Evolutionary conservation across 1,140 invertebrate species (phyloP), one percentile per base, ranked within the genome.

Genomic region (Heliothis virescens): DNA sequence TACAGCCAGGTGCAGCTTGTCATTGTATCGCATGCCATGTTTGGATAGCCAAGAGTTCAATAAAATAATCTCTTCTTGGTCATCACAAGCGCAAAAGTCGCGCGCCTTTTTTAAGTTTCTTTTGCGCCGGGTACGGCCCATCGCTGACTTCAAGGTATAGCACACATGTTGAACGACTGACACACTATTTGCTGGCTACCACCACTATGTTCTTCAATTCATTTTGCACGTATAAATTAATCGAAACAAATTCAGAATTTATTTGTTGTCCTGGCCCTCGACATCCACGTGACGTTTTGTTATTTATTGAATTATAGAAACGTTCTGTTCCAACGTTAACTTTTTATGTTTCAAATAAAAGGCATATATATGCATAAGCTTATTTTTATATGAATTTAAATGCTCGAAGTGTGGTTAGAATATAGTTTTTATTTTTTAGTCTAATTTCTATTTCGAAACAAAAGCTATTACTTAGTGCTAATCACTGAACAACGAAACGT

Each of bases 121-220:
- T 87, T 94, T 95, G 76, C 95, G 92, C 80, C 87, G 87, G 5
- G 95, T 95, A 80, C 95, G 92, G 65, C 95, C 95, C 95, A 96
- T 96, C 75, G 47, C n/a, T 65, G 48, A 53, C 78, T 71, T 71
- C 52, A 41, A 63, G 12, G 47, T 55, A 18, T 26, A 18, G n/a
- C 34, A 48, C 72, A 59, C 50, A 71, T 55, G 7, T 29, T 9
- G 15, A 53, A 26, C 34, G 34, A 9, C 34, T 62, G 26, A n/a
- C 16, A 62, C 18, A 62, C 13, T 21, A 29, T 26, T 18, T 21
- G 4, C 13, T 34, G 11, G 34, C 9, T 9, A 41, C 34, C 34
- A 41, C 5, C 5, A 5, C 34, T 9, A 41, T 7, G 34, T 41
- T 41, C 5, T 9, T 41, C 34, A 41, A 41, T 41, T 41, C 34